These are phyloP conservation scores for Philotrypesis tridentata DNA, from an alignment of 1,140 invertebrate species.

Conservation along the genomic window DNA sequence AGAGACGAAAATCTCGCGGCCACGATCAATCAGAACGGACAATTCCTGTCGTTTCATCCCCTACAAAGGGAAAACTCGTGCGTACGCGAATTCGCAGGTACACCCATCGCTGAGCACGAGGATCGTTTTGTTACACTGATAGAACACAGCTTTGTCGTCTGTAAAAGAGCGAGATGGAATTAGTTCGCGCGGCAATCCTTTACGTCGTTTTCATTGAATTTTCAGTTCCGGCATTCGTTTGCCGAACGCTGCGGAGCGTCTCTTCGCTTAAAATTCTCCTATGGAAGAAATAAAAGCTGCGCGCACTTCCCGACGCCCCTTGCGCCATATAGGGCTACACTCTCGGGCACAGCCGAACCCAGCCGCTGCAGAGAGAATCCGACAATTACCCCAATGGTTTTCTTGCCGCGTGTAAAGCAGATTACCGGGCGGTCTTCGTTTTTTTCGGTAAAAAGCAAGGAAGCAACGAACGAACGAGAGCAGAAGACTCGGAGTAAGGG, in stretches of 20 bases:
- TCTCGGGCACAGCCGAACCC: not conserved
- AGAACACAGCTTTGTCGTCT: not conserved
- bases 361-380: not conserved
- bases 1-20: slow-evolving; percentile 26
- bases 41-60: slow-evolving; percentile 23
- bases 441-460: slow-evolving; percentile 36
- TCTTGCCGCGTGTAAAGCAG: slow-evolving; percentile 43
- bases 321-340: not conserved
- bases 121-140: not conserved
- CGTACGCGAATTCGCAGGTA: not conserved
- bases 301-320: too few relatives aligned
- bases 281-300: too few relatives aligned
- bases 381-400: slow-evolving; percentile 45
- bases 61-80: slow-evolving; percentile 2
- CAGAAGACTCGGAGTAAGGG: not conserved
- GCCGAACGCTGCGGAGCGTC: too few relatives aligned
- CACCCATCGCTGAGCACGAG: not conserved
- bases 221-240: too few relatives aligned
- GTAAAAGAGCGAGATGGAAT: not conserved
- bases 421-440: slow-evolving; percentile 42
- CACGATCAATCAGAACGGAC: slow-evolving; percentile 30
- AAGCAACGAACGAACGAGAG: not conserved
- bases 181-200: not conserved
- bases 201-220: too few relatives aligned
- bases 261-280: too few relatives aligned